Evolutionary conservation across 2,113 vertebrate species (phyloP).

Genomic region (Sylvia atricapilla): DNA sequence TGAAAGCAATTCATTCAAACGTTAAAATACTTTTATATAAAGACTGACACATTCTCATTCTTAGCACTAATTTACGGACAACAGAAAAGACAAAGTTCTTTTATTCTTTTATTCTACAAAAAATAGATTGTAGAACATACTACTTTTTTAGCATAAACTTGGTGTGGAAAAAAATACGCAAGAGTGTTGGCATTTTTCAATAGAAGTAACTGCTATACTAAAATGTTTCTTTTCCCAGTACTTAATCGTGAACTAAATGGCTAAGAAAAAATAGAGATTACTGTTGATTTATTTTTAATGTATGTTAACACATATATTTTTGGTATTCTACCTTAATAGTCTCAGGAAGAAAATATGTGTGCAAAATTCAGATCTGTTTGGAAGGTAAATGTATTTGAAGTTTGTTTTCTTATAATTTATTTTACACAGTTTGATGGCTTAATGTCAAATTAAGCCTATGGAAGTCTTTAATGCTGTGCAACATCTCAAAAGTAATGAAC

Average conservation of each 20-base stretch:
- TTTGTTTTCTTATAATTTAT: not conserved
- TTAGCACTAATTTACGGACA: not conserved
- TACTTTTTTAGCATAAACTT: not conserved
- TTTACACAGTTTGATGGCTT: slow-evolving; percentile 16
- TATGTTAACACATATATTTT: not conserved
- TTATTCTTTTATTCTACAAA: too few relatives aligned
- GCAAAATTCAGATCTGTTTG: not conserved
- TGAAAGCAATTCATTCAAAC: not conserved
- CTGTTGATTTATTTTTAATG: not conserved
- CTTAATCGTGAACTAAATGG: not conserved
- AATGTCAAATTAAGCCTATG: slow-evolving; percentile 22
- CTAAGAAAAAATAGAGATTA: not conserved
- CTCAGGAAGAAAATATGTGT: not conserved
- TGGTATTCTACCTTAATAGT: not conserved
- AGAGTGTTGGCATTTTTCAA: not conserved
- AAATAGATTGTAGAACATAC: not conserved
- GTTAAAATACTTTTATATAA: not conserved
- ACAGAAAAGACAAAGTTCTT: not conserved
- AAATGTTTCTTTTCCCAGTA: not conserved
- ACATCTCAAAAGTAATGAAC: slow-evolving; percentile 11
- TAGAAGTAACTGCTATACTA: not conserved
- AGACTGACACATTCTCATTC: not conserved
- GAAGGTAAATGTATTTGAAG: not conserved
- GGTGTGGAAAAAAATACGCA: not conserved
- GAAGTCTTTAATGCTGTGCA: not conserved